Base-by-base conservation (phyloP, 2,888 invertebrate species). In the Harmothoe impar region DNA sequence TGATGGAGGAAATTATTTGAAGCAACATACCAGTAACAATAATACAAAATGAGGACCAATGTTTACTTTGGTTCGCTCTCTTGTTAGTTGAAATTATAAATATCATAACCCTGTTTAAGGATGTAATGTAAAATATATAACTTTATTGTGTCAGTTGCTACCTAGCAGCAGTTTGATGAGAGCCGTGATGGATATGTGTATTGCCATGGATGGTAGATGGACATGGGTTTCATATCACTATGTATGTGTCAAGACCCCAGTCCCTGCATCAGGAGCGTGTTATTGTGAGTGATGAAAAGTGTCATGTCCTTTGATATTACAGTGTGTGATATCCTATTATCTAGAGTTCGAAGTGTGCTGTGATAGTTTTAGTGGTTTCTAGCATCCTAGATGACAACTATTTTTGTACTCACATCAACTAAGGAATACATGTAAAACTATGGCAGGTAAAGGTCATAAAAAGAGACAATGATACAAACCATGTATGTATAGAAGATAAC, bases 291-390 rank as follows among this genome's bases (percentile, higher is more conserved):
- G 72, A 25, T 29, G 72, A 72, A 72, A 15, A 25, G 72, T 72
- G 43, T 62, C 23, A n/a, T 62, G 31, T 25, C 72, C 72, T 29
- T 72, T 72, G n/a, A 12, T 62, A 62, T 72, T 72, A 29, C 25
- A 7, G 72, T 72, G 72, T 29, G 72, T 72, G 72, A 29, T 72
- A 29, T 62, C 43, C 62, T 72, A 72, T 72, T 25, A 72, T 7
- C 72, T 29, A 72, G 72, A 84, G 29, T 84, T 84, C 17, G n/a
- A 33, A 84, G 84, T 84, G 84, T 84, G 84, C 84, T 84, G 84
- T 84, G 84, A 84, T 84, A 84, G 84, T 84, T 51, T 72, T 84
- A 84, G 84, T 84, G 43, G 84, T 84, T 84, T 84, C 84, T 84
- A 84, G 84, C 43, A 84, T 84, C 33, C 43, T 84, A 84, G 84